Base-by-base conservation (phyloP, 2,113 vertebrate genomes). In the Perccottus glenii region DNA sequence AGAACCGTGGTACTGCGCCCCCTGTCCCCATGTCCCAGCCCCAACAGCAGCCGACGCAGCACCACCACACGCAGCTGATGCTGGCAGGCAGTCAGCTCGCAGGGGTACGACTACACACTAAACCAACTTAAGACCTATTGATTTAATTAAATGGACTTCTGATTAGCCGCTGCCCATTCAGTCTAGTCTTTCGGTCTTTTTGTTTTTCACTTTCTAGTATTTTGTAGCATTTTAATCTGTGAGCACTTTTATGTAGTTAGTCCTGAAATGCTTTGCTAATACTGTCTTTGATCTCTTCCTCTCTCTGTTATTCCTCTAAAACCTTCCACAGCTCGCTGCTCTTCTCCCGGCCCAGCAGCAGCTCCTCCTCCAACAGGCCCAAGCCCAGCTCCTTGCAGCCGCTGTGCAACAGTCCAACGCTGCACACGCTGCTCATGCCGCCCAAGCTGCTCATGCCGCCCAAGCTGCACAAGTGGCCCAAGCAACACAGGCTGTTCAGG, bases 61-160 rank as follows among this genome's bases (percentile, higher is more conserved):
- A 94, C 82, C 94, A 94, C 81, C 95, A 96, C 87, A 93, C 95
- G 62, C 95, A 97, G 77, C 93, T 96, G 83, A 96, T 97, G 94
- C 86, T 97, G 76, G 94, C 95, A 0, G 94, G 95, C 68, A 94
- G 93, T 85, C 95, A 96, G 87, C 92, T 97, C 6, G 95, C 95
- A 52, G 95, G 95, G 93, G 95, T 96, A 83, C 93, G 93, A 12
- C 49, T 36, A 12, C 4, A n/a, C n/a, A n/a, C n/a, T 15, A 38
- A 12, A 38, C 53, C 44, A 6, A 59, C 46, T 68, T 6, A 50
- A n/a, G n/a, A n/a, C n/a, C n/a, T n/a, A 8, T 50, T 15, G 11
- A 33, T 0, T 49, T 9, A 19, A 7, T 9, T 16, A 19, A 19
- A 36, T 35, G 32, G 19, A 27, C 19, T 27, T 27, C 19, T 27